Percentiles rank a stretch among this genome's conserved stretches.
These are phyloP conservation scores for Zelleria hepariella DNA, from an alignment of 2,888 invertebrate genomes.

Conservation along the genomic window DNA sequence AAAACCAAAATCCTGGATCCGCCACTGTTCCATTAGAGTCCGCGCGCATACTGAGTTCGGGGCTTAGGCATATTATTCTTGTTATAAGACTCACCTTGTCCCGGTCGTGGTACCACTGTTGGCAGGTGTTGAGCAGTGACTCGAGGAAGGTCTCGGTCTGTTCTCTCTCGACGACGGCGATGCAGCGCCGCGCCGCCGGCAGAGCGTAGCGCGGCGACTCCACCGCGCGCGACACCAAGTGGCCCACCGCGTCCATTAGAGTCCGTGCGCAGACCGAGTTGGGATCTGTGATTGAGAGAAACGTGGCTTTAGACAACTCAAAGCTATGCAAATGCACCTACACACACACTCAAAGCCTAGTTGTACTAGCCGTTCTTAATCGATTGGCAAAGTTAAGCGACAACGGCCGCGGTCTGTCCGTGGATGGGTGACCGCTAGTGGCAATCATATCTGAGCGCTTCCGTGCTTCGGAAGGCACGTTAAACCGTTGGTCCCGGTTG, in stretches of 20 bases:
- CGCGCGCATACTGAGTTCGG: constrained; percentile 79
- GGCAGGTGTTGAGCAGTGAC: constrained; percentile 89
- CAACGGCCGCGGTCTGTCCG: too few species aligned
- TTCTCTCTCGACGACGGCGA: constrained; percentile 90
- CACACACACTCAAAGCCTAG: too few species aligned
- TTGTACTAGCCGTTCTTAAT: too few species aligned
- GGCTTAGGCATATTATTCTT: too few species aligned
- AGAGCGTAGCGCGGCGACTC: constrained; percentile 85
- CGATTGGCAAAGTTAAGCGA: too few species aligned
- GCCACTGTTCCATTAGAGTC: constrained; percentile 88
- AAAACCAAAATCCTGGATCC: too few species aligned
- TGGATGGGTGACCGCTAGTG: too few species aligned
- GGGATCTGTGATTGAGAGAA: constrained; percentile 71
- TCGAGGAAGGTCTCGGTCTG: constrained; percentile 90
- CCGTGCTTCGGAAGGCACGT: too few species aligned
- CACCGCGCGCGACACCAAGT: constrained; percentile 84
- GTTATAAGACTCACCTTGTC: constrained; percentile 70
- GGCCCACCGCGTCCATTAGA: constrained; percentile 88
- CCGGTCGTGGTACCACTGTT: constrained; percentile 91
- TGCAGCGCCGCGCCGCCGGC: constrained; percentile 87
- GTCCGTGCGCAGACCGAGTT: constrained; percentile 77
- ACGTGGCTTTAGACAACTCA: too few species aligned
- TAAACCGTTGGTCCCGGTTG: too few species aligned
- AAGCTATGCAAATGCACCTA: too few species aligned
- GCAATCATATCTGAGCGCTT: too few species aligned